phyloP scores from a whole-genome alignment of 1,140 invertebrate genomes.

The Drosophila teissieri region DNA sequence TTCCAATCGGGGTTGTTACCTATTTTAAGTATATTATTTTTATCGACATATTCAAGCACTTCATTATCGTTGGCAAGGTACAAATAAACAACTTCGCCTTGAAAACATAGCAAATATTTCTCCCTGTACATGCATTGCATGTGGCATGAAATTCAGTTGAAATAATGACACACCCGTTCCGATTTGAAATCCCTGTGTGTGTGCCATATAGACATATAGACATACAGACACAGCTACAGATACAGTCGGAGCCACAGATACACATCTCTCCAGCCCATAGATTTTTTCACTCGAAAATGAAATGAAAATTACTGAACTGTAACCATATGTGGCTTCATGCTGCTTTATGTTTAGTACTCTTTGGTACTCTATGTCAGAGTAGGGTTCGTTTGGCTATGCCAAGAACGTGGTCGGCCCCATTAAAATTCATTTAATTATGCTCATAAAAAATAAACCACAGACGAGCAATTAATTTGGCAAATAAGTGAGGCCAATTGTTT shows the following conservation, averaged over 20 bases:
- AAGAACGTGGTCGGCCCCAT: conserved; percentile 29
- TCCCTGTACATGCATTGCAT: conserved; percentile 60
- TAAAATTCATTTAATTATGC: conserved; percentile 61
- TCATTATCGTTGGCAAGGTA: no score
- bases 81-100: no score
- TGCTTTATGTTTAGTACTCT: conserved; percentile 58
- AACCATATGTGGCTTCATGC: conserved; percentile 73
- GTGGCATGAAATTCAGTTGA: conserved; percentile 78
- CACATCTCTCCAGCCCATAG: conserved; percentile 60
- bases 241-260: conserved; percentile 42
- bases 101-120: not conserved
- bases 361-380: conserved; percentile 42
- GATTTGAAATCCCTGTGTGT: conserved; percentile 43
- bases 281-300: conserved; percentile 68
- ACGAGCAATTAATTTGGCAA: conserved; percentile 58
- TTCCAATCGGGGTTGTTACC: no score
- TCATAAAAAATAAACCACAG: conserved; percentile 50
- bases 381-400: conserved; percentile 21
- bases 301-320: conserved; percentile 80
- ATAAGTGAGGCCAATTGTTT: conserved; percentile 51
- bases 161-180: conserved; percentile 81
- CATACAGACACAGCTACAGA: no score
- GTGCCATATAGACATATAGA: conserved; percentile 2
- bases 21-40: no score
- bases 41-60: no score